A percentile compares a stretch with the other conserved stretches of the same genome.
These are phyloP conservation scores for Agrotis ipsilon DNA, from an alignment of 2,888 invertebrate species.

Conservation along the genomic window DNA sequence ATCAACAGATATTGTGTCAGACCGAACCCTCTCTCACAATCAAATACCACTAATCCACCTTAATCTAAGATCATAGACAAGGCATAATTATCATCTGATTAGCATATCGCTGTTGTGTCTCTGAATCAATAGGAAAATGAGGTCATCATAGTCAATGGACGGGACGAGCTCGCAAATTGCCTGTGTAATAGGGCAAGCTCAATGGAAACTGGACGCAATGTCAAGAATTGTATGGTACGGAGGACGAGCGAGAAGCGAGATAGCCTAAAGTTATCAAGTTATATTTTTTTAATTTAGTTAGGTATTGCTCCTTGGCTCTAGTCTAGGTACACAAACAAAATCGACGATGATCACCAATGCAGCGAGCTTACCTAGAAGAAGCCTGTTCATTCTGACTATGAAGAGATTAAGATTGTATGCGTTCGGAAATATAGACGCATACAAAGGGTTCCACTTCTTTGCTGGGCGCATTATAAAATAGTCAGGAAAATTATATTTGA, in stretches of 20 bases:
- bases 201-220: conserved; percentile 70
- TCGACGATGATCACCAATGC: too few species aligned
- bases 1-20: conserved; percentile 6
- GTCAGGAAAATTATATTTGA: too few species aligned
- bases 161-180: conserved; percentile 58
- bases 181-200: conserved; percentile 57
- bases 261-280: background rate
- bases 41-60: conserved; percentile 63
- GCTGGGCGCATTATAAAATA: too few species aligned
- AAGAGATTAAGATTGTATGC: too few species aligned
- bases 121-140: conserved; percentile 54
- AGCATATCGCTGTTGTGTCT: conserved; percentile 55
- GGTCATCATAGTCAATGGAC: conserved; percentile 50
- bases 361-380: too few species aligned
- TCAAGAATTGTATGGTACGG: conserved; percentile 56
- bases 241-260: conserved; percentile 1
- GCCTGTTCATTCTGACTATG: too few species aligned
- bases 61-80: conserved; percentile 52
- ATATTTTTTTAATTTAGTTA: too few species aligned
- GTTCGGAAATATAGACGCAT: too few species aligned
- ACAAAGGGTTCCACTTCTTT: too few species aligned
- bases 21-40: conserved; percentile 19
- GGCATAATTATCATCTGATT: conserved; percentile 58
- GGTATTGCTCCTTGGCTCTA: too few species aligned
- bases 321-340: too few species aligned